Conservation (phyloP, 2,113 vertebrate species). For the Tachuris rubrigastra region DNA sequence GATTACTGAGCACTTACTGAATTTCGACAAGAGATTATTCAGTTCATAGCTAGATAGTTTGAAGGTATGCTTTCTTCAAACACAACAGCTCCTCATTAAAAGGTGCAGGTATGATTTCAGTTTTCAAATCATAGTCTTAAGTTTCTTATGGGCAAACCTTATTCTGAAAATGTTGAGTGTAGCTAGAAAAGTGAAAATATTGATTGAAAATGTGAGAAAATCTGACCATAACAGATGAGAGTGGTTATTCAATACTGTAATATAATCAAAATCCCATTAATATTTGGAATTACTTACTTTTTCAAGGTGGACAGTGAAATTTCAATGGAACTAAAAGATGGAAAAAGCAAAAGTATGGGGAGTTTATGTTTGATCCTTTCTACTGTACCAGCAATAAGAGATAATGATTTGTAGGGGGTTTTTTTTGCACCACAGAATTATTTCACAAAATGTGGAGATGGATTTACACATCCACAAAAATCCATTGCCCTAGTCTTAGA, state of each 20-base stretch:
- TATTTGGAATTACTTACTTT: not conserved
- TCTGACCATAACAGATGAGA: not conserved
- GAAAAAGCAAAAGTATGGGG: not conserved
- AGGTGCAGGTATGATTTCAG: not conserved
- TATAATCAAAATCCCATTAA: not conserved
- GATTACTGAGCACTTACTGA: constrained; percentile 6
- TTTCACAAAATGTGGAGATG: not conserved
- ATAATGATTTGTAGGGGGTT: not conserved
- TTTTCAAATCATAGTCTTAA: not conserved
- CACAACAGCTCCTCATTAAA: not conserved
- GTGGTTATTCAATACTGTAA: not conserved
- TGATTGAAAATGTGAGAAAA: not conserved
- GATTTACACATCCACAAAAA: not conserved
- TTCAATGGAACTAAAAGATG: not conserved
- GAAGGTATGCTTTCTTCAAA: constrained; percentile 4
- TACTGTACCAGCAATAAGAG: not conserved
- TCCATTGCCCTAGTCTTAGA: not conserved
- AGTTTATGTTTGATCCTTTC: not conserved
- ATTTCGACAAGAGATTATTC: constrained; percentile 35
- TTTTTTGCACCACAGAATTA: not conserved
- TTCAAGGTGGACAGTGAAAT: not conserved
- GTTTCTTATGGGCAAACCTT: not conserved
- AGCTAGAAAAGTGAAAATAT: not conserved
- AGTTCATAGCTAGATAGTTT: not conserved
- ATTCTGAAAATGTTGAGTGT: not conserved